Evolutionary conservation across 1,140 invertebrate species (phyloP).

Genomic region (Tenebrio molitor): DNA sequence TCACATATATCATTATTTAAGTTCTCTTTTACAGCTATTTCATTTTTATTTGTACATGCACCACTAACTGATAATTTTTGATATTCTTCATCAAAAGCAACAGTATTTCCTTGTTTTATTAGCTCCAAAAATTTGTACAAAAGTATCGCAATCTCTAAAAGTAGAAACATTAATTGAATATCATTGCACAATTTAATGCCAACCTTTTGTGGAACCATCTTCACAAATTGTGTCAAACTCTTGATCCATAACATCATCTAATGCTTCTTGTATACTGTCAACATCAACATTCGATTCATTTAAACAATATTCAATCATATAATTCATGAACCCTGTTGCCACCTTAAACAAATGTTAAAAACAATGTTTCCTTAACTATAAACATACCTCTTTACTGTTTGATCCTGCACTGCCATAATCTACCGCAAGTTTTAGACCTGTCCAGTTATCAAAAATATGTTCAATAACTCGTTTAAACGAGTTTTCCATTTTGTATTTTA

Average conservation of each 20-base stretch:
- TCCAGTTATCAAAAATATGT: conserved; percentile 76
- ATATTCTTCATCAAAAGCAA: conserved; percentile 58
- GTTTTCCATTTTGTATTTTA: conserved; percentile 61
- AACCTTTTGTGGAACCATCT: conserved; percentile 73
- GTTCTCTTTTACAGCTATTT: not conserved
- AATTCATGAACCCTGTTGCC: conserved; percentile 72
- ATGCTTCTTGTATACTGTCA: conserved; percentile 71
- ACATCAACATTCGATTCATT: conserved; percentile 70
- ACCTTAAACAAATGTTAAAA: conserved; percentile 65
- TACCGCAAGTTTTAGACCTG: conserved; percentile 73
- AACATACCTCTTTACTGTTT: conserved; percentile 74
- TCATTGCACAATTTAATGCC: not conserved
- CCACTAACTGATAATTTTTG: conserved; percentile 51
- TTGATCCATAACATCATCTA: conserved; percentile 76
- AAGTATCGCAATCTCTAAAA: conserved; percentile 67
- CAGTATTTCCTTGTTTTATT: conserved; percentile 65
- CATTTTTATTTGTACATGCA: not conserved
- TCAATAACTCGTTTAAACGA: conserved; percentile 72
- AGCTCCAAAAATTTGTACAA: conserved; percentile 67
- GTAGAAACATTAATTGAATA: conserved; percentile 50
- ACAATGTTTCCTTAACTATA: not conserved
- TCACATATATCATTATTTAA: not conserved
- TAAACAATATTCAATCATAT: conserved; percentile 73
- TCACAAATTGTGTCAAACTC: conserved; percentile 77
- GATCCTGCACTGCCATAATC: conserved; percentile 77